Evolutionary conservation across 2,888 invertebrate genomes (phyloP), one percentile per base, ranked within the genome.

Genomic region (Parasteatoda lunata): DNA sequence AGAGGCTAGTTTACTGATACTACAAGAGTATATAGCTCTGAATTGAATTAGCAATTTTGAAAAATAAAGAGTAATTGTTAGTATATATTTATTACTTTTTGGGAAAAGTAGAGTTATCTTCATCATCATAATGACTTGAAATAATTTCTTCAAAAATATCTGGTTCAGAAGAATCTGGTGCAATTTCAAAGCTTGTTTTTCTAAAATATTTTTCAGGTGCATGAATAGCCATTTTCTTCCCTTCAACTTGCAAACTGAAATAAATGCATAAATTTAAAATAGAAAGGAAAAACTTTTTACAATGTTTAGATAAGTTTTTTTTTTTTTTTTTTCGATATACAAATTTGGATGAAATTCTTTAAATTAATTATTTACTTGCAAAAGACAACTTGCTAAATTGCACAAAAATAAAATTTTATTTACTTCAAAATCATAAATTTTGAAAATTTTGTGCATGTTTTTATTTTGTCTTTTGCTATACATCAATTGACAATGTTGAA

Each of bases 181-280:
- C 11, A 54, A 66, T 54, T 8, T 71, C 72, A 70, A 45, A 49
- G 11, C 3, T 8, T 47, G 71, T 15, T 52, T 77, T 77, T 54
- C 49, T 71, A 9, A 30, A 45, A n/a, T 5, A 5, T 48, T 71
- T 85, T 3, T 75, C 65, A 52, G 77, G 54, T 11, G 66, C 65
- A 77, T 86, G 85, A 54, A 86, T 86, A n/a, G 77, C 71, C 70
- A 86, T 71, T 72, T 80, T 86, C 64, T 77, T 80, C 0, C 85
- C 85, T 72, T 86, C 71, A 51, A 86, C 68, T 11, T 81, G 85
- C 52, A 86, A 86, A 59, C 85, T 86, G n/a, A 15, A 65, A 72
- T 49, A 30, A 69, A 30, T 30, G 30, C 30, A 30, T 30, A 30
- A 30, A 30, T 30, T 30, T 30, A 30, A n/a, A n/a, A n/a, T n/a